phyloP scores from a whole-genome alignment of 2,888 invertebrate genomes.

The Apamea anceps region DNA sequence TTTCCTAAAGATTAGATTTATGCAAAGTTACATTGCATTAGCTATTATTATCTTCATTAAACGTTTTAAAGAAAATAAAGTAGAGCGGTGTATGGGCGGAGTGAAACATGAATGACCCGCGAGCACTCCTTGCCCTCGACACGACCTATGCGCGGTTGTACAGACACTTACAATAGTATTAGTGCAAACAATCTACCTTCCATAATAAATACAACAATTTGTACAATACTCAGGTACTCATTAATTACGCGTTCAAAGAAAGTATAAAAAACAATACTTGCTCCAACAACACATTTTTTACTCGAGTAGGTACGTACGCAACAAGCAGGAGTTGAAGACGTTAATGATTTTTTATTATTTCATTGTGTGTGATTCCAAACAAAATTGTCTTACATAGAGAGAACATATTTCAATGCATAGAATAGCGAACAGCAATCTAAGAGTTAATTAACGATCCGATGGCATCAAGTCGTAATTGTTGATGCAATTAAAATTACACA shows the following conservation, averaged over 20 bases:
- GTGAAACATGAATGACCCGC: conserved; percentile 82
- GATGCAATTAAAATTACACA: conserved; percentile 61
- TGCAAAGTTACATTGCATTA: conserved; percentile 23
- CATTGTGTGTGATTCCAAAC: conserved; percentile 54
- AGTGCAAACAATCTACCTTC: conserved; percentile 64
- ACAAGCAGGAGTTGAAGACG: conserved; percentile 44
- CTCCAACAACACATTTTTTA: conserved; percentile 30
- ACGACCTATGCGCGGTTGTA: conserved; percentile 76
- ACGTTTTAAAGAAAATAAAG: conserved; percentile 74
- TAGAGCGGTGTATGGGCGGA: conserved; percentile 82
- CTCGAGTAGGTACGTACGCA: conserved; percentile 10
- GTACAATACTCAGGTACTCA: conserved; percentile 17
- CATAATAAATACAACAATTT: conserved; percentile 51
- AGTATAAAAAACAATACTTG: conserved; percentile 33
- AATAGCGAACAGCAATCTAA: conserved; percentile 64
- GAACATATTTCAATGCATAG: conserved; percentile 56
- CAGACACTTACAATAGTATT: conserved; percentile 74
- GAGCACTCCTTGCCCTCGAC: conserved; percentile 78
- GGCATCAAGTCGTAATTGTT: conserved; percentile 70
- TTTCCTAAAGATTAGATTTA: conserved; percentile 9
- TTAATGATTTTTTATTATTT: conserved; percentile 55
- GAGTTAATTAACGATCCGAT: conserved; percentile 70
- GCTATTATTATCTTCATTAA: conserved; percentile 58
- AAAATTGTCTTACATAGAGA: conserved; percentile 59
- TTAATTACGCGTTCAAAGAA: conserved; percentile 44